A percentile compares a stretch with the other conserved stretches of the same genome.
These are phyloP conservation scores for Ochotona curzoniae DNA, from an alignment of 2,113 vertebrate species.

Conservation along the genomic window DNA sequence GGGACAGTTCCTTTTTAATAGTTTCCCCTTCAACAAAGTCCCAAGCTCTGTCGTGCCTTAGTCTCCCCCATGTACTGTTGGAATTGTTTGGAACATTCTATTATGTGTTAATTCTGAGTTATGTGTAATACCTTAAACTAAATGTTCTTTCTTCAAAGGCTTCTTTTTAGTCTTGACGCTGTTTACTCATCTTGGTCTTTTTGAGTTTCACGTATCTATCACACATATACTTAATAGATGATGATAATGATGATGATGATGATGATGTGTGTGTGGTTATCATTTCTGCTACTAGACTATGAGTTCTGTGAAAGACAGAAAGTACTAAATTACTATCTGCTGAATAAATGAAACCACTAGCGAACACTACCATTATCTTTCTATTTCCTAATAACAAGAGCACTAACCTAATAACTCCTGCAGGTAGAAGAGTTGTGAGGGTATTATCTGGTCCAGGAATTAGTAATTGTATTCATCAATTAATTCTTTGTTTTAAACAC, in stretches of 20 bases:
- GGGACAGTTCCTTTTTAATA: not conserved
- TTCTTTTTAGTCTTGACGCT: not conserved
- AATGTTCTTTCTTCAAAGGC: slow-evolving; percentile 12
- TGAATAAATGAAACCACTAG: slow-evolving; percentile 22
- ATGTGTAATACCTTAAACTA: not conserved
- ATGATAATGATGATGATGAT: too few species aligned
- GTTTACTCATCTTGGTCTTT: not conserved
- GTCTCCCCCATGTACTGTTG: not conserved
- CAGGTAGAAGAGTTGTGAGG: not conserved
- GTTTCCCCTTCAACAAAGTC: not conserved
- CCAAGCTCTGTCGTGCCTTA: not conserved
- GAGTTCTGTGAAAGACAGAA: not conserved
- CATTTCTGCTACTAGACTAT: not conserved
- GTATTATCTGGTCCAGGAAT: not conserved
- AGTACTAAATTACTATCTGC: not conserved
- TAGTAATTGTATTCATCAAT: not conserved
- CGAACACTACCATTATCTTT: not conserved
- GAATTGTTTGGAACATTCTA: not conserved
- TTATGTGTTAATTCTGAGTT: not conserved
- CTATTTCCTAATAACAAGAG: not conserved
- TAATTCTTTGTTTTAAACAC: not conserved
- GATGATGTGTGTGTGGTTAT: not conserved
- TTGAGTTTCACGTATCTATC: not conserved
- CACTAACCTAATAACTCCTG: not conserved
- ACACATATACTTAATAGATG: not conserved